phyloP scores from a whole-genome alignment of 2,888 invertebrate genomes.

The Elmis aenea region DNA sequence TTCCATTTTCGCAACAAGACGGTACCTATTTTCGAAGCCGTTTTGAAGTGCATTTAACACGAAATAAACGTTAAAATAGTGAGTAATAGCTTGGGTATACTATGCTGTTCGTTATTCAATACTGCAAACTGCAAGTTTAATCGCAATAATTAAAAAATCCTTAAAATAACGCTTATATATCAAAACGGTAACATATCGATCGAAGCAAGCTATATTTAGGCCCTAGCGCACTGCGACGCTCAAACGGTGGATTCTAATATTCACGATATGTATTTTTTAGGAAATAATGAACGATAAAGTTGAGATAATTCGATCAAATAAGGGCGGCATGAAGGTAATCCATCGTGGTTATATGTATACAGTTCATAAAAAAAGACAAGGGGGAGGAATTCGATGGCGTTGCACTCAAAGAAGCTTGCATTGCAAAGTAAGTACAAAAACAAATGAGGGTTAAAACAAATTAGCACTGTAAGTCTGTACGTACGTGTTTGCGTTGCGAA shows the following conservation, averaged over 20 bases:
- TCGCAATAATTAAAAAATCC: too few species aligned
- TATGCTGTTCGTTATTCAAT: too few species aligned
- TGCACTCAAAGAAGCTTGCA: conserved; percentile 46
- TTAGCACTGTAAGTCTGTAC: too few species aligned
- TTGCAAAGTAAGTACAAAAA: conserved; percentile 42
- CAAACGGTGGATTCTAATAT: too few species aligned
- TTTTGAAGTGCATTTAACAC: too few species aligned
- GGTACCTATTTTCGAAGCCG: conserved; percentile 18
- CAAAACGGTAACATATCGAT: conserved; percentile 31
- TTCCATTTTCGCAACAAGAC: conserved; percentile 18
- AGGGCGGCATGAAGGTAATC: conserved; percentile 49
- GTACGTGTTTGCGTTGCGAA: too few species aligned
- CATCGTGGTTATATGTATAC: conserved; percentile 49
- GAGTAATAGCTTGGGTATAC: too few species aligned
- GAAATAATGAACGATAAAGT: conserved; percentile 22
- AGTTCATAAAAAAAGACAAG: conserved; percentile 45
- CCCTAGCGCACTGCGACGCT: too few species aligned
- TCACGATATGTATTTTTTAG: conserved; percentile 3
- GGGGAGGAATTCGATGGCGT: conserved; percentile 46
- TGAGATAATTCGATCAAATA: conserved; percentile 46
- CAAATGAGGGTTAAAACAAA: too few species aligned
- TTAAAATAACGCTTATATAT: conserved; percentile 14
- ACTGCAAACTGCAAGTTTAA: too few species aligned
- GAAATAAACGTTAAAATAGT: too few species aligned
- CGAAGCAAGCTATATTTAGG: conserved; percentile 30